Evolutionary conservation across 2,888 invertebrate genomes (phyloP).

Genomic region (Andricus curvator): DNA sequence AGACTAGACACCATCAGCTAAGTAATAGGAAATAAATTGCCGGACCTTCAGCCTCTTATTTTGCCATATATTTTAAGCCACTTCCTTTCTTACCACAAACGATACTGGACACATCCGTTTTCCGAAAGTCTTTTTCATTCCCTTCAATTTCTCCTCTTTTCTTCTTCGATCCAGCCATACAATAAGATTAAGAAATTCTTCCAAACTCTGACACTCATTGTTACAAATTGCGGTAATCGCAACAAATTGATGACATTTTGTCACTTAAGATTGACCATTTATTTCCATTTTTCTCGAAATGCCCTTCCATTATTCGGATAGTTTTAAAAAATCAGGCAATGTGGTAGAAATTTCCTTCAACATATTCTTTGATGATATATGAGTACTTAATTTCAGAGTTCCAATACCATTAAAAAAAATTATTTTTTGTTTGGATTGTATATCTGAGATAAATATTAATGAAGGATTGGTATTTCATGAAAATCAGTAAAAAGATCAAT

Average conservation of each 20-base stretch:
- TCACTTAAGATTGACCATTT: background rate
- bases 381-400: no score
- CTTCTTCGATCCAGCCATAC: background rate
- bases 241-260: background rate
- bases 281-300: no score
- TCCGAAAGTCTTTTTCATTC: constrained; percentile 23
- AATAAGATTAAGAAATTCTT: constrained; percentile 15
- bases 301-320: background rate
- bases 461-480: no score
- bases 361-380: no score
- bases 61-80: constrained; percentile 38
- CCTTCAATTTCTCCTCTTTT: constrained; percentile 3
- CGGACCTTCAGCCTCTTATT: constrained; percentile 37
- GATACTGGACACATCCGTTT: constrained; percentile 39
- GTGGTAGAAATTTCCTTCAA: no score
- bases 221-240: background rate
- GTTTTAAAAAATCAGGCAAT: no score
- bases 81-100: constrained; percentile 29
- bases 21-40: constrained; percentile 52
- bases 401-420: no score
- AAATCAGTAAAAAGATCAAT: no score
- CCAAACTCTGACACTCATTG: background rate
- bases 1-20: constrained; percentile 33
- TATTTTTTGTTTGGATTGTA: no score
- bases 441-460: no score